Conservation (phyloP, 1,140 invertebrate species). For the Ostrea edulis region DNA sequence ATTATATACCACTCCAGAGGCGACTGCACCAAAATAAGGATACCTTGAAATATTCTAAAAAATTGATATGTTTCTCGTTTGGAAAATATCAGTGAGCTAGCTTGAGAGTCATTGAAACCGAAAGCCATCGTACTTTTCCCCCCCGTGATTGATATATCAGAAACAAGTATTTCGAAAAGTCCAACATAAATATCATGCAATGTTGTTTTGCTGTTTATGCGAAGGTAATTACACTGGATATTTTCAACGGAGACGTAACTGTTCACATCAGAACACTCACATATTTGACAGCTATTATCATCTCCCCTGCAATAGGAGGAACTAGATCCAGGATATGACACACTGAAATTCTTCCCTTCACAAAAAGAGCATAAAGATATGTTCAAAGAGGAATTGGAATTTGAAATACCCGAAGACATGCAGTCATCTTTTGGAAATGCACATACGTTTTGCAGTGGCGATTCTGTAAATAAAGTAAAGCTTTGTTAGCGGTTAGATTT, state of each 20-base stretch:
- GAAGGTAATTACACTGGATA: not conserved
- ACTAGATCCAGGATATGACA: not conserved
- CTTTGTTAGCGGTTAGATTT: not conserved
- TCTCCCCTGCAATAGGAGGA: not conserved
- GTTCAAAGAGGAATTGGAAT: not conserved
- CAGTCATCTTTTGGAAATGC: not conserved
- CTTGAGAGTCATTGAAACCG: not conserved
- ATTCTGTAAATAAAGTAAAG: not conserved
- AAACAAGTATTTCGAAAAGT: not conserved
- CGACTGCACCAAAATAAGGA: not conserved
- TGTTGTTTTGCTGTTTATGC: not conserved
- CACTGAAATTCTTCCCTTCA: not conserved
- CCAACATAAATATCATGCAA: not conserved
- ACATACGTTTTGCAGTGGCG: not conserved
- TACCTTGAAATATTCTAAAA: not conserved
- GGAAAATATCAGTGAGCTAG: not conserved
- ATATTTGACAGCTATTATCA: not conserved
- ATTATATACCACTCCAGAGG: not conserved
- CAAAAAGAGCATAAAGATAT: not conserved
- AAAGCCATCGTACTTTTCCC: not conserved
- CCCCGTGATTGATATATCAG: not conserved
- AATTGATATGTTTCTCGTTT: not conserved
- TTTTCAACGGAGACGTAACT: not conserved
- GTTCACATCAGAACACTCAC: not conserved
- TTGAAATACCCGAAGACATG: not conserved